These are phyloP conservation scores for Paragorgia papillata DNA, from an alignment of 92 coral and sea anemone genomes.

Conservation along the genomic window DNA sequence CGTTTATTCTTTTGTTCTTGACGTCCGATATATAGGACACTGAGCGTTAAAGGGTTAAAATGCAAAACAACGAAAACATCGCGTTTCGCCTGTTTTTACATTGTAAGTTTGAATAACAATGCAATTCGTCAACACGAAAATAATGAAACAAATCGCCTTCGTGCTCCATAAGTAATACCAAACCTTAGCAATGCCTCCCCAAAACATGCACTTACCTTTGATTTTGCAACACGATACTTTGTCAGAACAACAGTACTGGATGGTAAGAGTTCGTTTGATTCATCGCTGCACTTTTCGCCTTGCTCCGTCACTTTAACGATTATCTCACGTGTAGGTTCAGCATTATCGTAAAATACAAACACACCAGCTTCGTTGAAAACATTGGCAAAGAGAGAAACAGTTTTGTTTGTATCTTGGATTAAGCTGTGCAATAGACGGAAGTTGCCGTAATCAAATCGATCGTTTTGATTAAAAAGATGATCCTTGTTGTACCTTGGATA, in stretches of 20 bases:
- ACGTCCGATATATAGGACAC: too few species aligned
- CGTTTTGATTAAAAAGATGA: slow-evolving; percentile 82
- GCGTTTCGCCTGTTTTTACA: too few species aligned
- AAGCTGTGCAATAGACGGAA: slow-evolving; percentile 84
- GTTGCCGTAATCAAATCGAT: slow-evolving; percentile 87
- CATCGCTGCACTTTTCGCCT: slow-evolving; percentile 59
- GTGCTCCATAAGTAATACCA: too few species aligned
- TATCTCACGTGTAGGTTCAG: slow-evolving; percentile 62
- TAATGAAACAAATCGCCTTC: too few species aligned
- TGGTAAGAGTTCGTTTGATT: slow-evolving; percentile 44
- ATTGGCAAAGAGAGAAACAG: slow-evolving; percentile 68
- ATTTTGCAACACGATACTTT: slow-evolving; percentile 62
- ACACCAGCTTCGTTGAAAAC: slow-evolving; percentile 85
- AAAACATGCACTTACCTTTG: slow-evolving; percentile 55
- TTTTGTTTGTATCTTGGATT: slow-evolving; percentile 79
- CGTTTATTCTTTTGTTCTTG: too few species aligned
- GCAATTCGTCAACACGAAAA: too few species aligned
- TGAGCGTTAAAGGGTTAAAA: too few species aligned
- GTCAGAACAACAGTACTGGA: slow-evolving; percentile 46
- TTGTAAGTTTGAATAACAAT: too few species aligned
- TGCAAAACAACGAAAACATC: too few species aligned
- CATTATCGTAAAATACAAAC: slow-evolving; percentile 94
- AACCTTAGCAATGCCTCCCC: too few species aligned
- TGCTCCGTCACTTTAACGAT: slow-evolving; percentile 72
- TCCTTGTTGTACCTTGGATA: slow-evolving; percentile 92